These are phyloP conservation scores for Diploptera punctata DNA, from an alignment of 2,888 invertebrate species.

Conservation along the genomic window DNA sequence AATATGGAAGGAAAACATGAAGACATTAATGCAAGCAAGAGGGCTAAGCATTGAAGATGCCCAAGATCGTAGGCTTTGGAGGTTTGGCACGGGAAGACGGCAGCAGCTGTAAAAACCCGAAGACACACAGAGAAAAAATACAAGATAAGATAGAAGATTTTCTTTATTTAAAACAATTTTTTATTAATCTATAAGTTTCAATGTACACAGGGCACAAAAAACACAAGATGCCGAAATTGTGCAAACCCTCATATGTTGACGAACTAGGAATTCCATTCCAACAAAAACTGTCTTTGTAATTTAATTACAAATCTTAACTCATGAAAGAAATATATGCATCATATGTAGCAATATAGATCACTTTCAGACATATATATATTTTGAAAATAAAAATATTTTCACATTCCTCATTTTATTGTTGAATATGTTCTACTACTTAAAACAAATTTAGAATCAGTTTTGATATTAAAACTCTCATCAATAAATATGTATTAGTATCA, in stretches of 20 bases:
- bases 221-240: conserved; percentile 19
- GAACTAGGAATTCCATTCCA: not conserved
- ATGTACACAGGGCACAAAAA: conserved; percentile 25
- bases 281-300: not conserved
- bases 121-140: too few relatives aligned
- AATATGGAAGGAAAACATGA: too few relatives aligned
- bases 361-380: not conserved
- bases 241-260: not conserved
- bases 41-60: too few relatives aligned
- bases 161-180: conserved; percentile 8
- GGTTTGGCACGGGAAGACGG: too few relatives aligned
- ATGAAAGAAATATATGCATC: not conserved
- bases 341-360: not conserved
- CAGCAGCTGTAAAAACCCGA: too few relatives aligned
- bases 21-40: too few relatives aligned
- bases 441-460: conserved; percentile 4
- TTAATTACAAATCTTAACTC: not conserved
- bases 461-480: not conserved
- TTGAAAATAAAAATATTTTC: not conserved
- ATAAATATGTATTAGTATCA: conserved; percentile 20
- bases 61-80: too few relatives aligned
- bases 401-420: not conserved
- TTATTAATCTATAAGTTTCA: conserved; percentile 29
- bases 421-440: not conserved
- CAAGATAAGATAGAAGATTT: not conserved